Percentiles rank a stretch among this genome's conserved stretches.
Evolutionary conservation across 2,888 invertebrate species (phyloP).

Genomic region (Eilema griseolum): DNA sequence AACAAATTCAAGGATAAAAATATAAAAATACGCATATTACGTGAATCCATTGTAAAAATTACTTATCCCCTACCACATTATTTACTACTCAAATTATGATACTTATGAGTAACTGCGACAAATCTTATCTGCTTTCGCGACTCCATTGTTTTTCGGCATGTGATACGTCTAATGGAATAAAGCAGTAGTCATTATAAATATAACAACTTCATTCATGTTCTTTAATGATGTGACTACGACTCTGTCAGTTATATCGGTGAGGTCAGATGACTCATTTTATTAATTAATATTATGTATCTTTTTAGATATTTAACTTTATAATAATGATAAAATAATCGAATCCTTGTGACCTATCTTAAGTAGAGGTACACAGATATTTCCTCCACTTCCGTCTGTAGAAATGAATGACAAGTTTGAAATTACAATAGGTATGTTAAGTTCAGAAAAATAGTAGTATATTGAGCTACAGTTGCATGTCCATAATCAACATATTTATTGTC

Average conservation of each 20-base stretch:
- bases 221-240: neutral
- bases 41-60: neutral
- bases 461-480: too few relatives aligned
- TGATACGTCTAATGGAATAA: neutral
- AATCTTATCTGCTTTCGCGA: neutral
- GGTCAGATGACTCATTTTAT: neutral
- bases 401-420: too few relatives aligned
- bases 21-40: neutral
- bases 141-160: constrained; percentile 2
- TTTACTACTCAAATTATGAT: neutral
- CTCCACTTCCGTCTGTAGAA: too few relatives aligned
- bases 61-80: neutral
- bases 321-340: neutral
- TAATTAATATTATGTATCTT: neutral
- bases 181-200: neutral
- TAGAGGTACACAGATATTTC: neutral
- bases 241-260: neutral
- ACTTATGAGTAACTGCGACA: neutral
- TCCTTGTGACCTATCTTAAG: neutral
- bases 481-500: too few relatives aligned
- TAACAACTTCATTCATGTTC: constrained; percentile 1
- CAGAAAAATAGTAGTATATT: too few relatives aligned
- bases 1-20: too few relatives aligned
- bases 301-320: neutral
- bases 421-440: too few relatives aligned